Base-by-base conservation (phyloP, 2,113 vertebrate species). In the Hippoglossus stenolepis region DNA sequence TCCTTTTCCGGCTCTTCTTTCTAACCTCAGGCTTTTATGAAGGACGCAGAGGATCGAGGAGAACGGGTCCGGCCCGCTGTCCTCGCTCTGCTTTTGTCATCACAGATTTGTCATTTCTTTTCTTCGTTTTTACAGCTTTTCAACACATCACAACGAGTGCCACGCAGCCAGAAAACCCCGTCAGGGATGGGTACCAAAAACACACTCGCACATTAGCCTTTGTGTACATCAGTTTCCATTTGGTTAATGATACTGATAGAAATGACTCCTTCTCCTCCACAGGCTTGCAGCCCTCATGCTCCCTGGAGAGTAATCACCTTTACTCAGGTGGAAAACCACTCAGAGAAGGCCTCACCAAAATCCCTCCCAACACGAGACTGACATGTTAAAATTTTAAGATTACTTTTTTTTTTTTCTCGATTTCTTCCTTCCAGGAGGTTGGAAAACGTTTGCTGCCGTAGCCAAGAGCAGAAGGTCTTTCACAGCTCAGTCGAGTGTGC, bases 61-160 rank as follows among this genome's bases (percentile, higher is more conserved):
- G 49, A 66, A 43, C 5, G 18, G 68, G 63, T 70, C 70, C 73
- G 70, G 45, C 65, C 61, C 13, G 11, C 23, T 62, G 76, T 81
- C 69, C 65, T 68, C 5, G 14, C 43, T 89, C 85, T 92, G 88
- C 58, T 90, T 86, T 87, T 77, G 70, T 83, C 83, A 85, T 91
- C 85, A 89, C 65, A 23, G 60, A 77, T 72, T 65, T 70, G 21
- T 79, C 57, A 45, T 78, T 23, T 43, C 66, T 75, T 77, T 75
- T 56, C 78, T 69, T 61, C 28, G 43, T 81, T 82, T 64, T 87
- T 78, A 87, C 54, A 14, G 56, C 76, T 85, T 87, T 89, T 90
- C 82, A 82, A 28, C 86, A 85, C 86, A 87, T 85, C 73, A 69
- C 89, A 90, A 83, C 77, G 70, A 57, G 70, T 12, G 14, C 73